Percentiles rank a stretch among this genome's conserved stretches.
Conservation (phyloP, 2,888 invertebrate species). For the Noctua fimbriata region DNA sequence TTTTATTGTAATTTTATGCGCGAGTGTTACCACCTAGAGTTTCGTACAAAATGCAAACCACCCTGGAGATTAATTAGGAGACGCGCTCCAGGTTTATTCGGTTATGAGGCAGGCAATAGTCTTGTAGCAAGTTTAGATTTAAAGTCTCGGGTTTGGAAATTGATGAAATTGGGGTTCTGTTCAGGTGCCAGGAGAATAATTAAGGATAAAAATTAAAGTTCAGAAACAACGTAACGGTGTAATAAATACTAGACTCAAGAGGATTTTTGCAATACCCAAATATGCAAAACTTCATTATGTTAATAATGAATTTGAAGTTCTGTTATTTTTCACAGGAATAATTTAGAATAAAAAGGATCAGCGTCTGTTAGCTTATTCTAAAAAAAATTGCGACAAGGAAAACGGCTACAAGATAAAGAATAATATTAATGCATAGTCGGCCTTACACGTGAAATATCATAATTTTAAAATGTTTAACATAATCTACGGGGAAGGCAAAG, state of each 20-base stretch:
- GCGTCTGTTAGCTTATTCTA: background rate
- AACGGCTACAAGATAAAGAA: background rate
- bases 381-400: background rate
- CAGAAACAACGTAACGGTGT: background rate
- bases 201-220: background rate
- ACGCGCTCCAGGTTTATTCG: slow-evolving; percentile 57
- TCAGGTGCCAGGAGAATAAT: background rate
- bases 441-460: background rate
- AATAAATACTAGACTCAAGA: background rate
- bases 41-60: slow-evolving; percentile 68
- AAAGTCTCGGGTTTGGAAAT: background rate
- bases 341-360: background rate
- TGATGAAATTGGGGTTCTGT: slow-evolving; percentile 3
- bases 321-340: background rate
- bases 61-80: slow-evolving; percentile 67
- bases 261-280: too few species aligned
- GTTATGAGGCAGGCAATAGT: slow-evolving; percentile 50
- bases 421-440: background rate
- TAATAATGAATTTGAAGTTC: background rate
- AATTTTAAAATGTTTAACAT: too few species aligned
- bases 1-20: slow-evolving; percentile 86
- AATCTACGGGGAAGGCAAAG: too few species aligned
- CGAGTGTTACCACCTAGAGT: slow-evolving; percentile 74
- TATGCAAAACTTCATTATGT: too few species aligned
- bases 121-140: slow-evolving; percentile 37